Base-by-base conservation (phyloP, 2,113 vertebrate genomes). In the Rhegmatorhina hoffmannsi region DNA sequence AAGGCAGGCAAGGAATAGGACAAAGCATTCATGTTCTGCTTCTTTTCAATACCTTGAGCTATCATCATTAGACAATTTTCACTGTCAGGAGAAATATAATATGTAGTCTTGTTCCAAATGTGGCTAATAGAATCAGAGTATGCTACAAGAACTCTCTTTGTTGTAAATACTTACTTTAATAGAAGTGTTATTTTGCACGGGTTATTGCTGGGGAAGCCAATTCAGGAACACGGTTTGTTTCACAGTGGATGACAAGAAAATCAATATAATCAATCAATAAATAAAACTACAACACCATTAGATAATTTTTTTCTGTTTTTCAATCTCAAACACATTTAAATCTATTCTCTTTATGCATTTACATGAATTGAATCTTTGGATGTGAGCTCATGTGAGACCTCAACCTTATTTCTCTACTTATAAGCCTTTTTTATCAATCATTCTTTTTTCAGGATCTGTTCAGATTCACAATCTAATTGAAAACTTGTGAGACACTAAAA, bases 231-330 rank as follows among this genome's bases (percentile, higher is more conserved):
- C 5, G 38, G 38, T 82, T 72, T 94, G 28, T 50, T 92, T 59
- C 50, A 92, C 56, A 44, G 63, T 18, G 75, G 77, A 94, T 94
- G 83, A 78, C 29, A 62, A 55, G 29, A 94, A 96, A 89, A 87
- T 92, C 92, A 82, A 92, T 77, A 95, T 74, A 87, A 92, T 93
- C 67, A 79, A 85, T 84, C 6, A 85, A 85, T 94, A 97, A 95
- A 91, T 84, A 76, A 50, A 95, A 47, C 62, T 93, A 79, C 68
- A 95, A 68, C 38, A 49, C 33, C 13, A 67, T 95, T 97, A 91
- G 36, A 73, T 78, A 90, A 63, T 43, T 43, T 43, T 43, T 43
- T 43, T 43, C 14, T 43, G 17, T 88, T 84, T 84, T 72, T 36
- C 10, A 64, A 3, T 87, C 58, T 94, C 59, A 88, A 95, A 59